Conservation (phyloP, 2,113 vertebrate species). For the Australoheros scitulus region DNA sequence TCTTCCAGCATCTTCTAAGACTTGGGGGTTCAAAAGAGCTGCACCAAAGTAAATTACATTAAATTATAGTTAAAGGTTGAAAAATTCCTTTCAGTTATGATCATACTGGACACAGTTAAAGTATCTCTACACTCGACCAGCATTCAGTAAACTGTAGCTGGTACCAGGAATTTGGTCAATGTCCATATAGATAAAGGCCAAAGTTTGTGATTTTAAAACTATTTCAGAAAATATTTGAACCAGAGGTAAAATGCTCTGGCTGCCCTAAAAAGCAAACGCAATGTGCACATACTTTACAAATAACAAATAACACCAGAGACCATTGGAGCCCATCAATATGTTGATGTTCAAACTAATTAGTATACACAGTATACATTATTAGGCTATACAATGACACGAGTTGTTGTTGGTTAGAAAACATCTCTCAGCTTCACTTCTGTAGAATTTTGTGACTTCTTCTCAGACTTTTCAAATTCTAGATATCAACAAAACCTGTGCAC, state of each 20-base stretch:
- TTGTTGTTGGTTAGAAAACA: not conserved
- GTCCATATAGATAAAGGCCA: not conserved
- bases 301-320: not conserved
- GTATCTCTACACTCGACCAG: not conserved
- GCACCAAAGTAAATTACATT: not conserved
- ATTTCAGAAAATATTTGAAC: not conserved
- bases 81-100: not conserved
- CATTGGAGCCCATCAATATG: not conserved
- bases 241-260: not conserved
- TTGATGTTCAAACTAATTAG: not conserved
- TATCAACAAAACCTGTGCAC: too few species aligned
- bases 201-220: not conserved
- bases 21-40: not conserved
- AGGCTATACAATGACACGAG: not conserved
- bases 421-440: not conserved
- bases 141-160: not conserved
- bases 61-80: not conserved
- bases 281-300: not conserved
- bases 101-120: not conserved
- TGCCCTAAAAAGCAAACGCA: not conserved
- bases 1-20: not conserved
- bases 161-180: not conserved
- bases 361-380: not conserved
- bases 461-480: too few species aligned
- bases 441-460: not conserved